Evolutionary conservation across 2,113 vertebrate species (phyloP).

Genomic region (Apteryx mantelli): DNA sequence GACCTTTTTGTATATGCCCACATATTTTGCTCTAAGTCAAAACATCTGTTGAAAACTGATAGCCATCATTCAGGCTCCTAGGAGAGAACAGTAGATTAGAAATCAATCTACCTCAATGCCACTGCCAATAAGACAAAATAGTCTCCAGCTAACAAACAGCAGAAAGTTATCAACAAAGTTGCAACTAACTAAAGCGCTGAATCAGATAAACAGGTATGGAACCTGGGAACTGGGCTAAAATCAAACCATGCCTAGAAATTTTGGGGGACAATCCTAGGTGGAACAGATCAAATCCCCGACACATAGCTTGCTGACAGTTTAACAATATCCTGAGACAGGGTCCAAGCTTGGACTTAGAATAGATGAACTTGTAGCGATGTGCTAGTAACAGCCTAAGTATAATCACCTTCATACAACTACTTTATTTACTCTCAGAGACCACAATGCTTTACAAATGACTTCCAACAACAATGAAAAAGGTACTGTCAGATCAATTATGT

Average conservation of each 20-base stretch:
- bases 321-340: neutral
- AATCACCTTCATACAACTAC: neutral
- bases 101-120: neutral
- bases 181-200: neutral
- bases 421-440: neutral
- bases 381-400: neutral
- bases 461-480: neutral
- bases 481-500: neutral
- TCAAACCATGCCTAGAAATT: neutral
- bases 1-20: neutral
- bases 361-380: neutral
- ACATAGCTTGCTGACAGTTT: neutral
- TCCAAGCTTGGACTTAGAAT: neutral
- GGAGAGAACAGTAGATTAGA: neutral
- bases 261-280: neutral
- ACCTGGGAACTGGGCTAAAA: neutral
- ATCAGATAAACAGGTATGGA: neutral
- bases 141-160: neutral
- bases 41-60: neutral
- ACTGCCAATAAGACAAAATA: neutral
- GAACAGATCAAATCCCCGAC: neutral
- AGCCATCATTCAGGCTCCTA: neutral
- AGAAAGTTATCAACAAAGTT: neutral
- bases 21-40: neutral
- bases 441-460: neutral